phyloP scores from a whole-genome alignment of 1,140 invertebrate genomes.

The Bombyx mandarina region DNA sequence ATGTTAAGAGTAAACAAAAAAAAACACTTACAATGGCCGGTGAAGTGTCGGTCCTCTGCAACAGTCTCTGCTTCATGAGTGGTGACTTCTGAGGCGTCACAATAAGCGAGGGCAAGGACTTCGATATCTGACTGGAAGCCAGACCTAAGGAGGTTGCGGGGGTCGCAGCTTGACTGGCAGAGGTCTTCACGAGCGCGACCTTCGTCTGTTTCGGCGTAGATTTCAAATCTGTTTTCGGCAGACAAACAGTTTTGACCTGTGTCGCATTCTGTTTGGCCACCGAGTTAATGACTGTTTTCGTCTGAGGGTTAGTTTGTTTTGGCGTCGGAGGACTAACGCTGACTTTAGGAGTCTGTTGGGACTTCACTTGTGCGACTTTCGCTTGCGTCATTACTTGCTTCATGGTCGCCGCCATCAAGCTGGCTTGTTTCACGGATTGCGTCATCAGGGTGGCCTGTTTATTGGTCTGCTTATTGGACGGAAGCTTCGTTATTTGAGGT shows the following conservation, averaged over 20 bases:
- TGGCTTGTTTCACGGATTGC: conserved; percentile 37
- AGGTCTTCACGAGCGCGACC: background rate
- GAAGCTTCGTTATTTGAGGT: conserved; percentile 24
- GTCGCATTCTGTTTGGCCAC: conserved; percentile 6
- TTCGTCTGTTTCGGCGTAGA: conserved; percentile 23
- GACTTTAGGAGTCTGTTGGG: background rate
- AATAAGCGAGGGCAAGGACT: conserved; percentile 32
- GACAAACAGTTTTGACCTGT: background rate
- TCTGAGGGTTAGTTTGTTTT: conserved; percentile 4
- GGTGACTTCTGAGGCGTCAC: conserved; percentile 38
- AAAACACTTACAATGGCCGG: background rate
- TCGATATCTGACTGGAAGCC: conserved; percentile 11
- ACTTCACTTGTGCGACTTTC: too few species aligned
- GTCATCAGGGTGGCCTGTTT: conserved; percentile 22
- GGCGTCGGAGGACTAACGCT: conserved; percentile 1
- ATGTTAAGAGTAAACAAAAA: too few species aligned
- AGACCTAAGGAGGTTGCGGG: background rate
- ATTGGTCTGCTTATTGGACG: conserved; percentile 21
- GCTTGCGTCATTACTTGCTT: conserved; percentile 1
- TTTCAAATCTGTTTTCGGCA: too few species aligned
- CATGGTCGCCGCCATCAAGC: conserved; percentile 19
- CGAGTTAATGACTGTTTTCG: background rate
- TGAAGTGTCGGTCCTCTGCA: conserved; percentile 30
- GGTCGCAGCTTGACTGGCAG: conserved; percentile 5
- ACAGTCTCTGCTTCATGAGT: conserved; percentile 39